Evolutionary conservation across 2,797 vertebrate species (phyloP), one percentile per base, ranked within the genome.

Genomic region (Danio tinwini): DNA sequence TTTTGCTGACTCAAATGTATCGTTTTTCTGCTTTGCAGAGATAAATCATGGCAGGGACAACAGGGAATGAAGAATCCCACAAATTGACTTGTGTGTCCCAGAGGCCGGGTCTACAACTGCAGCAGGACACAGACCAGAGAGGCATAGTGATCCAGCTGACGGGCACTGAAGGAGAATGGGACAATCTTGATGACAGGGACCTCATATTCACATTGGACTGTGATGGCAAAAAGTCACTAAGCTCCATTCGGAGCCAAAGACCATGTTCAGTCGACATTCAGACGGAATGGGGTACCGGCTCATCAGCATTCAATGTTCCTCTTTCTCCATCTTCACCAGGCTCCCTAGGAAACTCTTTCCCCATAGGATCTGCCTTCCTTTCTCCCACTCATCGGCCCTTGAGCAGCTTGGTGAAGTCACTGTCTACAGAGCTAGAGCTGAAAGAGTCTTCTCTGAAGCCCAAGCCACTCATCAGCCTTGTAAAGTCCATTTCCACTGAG

Each of bases 401-500:
- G 8, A 82, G 90, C 8, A 93, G 88, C 84, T 86, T 96, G 37
- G 95, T 95, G 69, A 96, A 95, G 87, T 96, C 95, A 1, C 86
- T 94, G 29, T 96, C 95, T 44, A 93, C 93, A 0, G 95, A 95
- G 83, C 88, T 94, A 42, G 94, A 95, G 78, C 80, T 91, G 3
- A 94, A 92, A 78, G 93, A 94, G 40, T 90, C 81, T 42, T 90
- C 75, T 17, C 93, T 88, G 3, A 88, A 91, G 72, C 91, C 93
- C 1, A 89, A 85, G 67, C 92, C 95, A 4, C 64, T 95, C 37
- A 90, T 96, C 71, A 95, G 87, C 88, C 92, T 96, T 0, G 95
- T 96, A n/a, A 96, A 94, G 87, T 96, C 96, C 0, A 94, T 96
- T 85, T 96, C 95, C n/a, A 94, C 94, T 0, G 95, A 96, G 89